phyloP scores from a whole-genome alignment of 2,797 vertebrate genomes.

The Allobates femoralis region DNA sequence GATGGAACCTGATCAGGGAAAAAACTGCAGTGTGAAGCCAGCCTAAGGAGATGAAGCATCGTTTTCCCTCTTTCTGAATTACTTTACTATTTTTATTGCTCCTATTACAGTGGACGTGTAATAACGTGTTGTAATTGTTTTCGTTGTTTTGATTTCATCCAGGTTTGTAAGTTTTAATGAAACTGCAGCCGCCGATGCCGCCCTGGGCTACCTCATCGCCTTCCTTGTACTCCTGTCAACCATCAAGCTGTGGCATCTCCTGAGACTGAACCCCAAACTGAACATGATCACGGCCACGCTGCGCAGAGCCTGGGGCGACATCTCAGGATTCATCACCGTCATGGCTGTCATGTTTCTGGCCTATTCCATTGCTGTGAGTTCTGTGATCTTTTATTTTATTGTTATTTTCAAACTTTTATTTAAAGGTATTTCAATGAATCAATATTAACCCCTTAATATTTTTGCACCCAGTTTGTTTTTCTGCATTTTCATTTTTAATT shows the following conservation, averaged over 20 bases:
- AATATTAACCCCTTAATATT: no score
- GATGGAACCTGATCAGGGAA: no score
- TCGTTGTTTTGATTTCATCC: slow-evolving; percentile 8
- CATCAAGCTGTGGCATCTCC: slow-evolving; percentile 93
- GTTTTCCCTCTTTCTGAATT: not conserved
- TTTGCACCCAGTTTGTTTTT: no score
- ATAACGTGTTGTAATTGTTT: not conserved
- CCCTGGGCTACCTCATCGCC: slow-evolving; percentile 90
- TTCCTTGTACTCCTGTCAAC: slow-evolving; percentile 93
- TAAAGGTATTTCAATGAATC: not conserved
- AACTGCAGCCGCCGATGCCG: slow-evolving; percentile 86
- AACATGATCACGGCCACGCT: slow-evolving; percentile 93
- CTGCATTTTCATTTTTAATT: no score
- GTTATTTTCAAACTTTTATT: no score
- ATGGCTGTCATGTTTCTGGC: slow-evolving; percentile 91
- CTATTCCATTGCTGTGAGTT: slow-evolving; percentile 89
- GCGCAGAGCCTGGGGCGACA: slow-evolving; percentile 89
- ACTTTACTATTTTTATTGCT: not conserved
- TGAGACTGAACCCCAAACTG: slow-evolving; percentile 93
- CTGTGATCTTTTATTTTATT: not conserved
- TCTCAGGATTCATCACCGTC: slow-evolving; percentile 90
- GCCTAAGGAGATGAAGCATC: no score
- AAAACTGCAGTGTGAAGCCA: no score
- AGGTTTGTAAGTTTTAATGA: slow-evolving; percentile 90
- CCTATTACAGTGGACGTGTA: not conserved